Evolutionary conservation across 2,113 vertebrate genomes (phyloP).

Genomic region (Riparia riparia): DNA sequence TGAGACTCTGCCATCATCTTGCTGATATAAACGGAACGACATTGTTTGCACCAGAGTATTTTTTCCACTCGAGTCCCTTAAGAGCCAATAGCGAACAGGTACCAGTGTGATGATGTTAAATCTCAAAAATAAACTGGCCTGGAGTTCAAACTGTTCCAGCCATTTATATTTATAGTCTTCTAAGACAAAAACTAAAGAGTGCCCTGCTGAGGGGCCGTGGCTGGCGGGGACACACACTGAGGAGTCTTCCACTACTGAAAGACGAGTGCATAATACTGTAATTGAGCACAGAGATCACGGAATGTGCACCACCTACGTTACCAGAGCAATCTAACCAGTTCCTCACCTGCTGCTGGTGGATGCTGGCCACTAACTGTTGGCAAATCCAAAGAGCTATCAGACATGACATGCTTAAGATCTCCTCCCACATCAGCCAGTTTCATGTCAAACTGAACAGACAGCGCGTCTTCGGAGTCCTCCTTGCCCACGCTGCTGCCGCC

Average conservation of each 20-base stretch:
- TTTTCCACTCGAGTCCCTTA: slow-evolving; percentile 8
- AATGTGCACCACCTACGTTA: slow-evolving; percentile 72
- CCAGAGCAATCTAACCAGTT: slow-evolving; percentile 99
- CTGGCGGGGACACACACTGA: slow-evolving; percentile 32
- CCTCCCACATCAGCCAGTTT: slow-evolving; percentile 96
- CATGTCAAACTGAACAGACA: slow-evolving; percentile 98
- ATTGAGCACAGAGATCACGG: slow-evolving; percentile 42
- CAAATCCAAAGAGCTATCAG: slow-evolving; percentile 99
- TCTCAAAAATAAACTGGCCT: slow-evolving; percentile 42
- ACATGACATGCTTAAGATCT: slow-evolving; percentile 98
- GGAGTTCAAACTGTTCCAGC: slow-evolving; percentile 44
- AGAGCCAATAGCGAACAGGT: slow-evolving; percentile 28
- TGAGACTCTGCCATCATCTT: not conserved
- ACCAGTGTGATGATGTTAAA: not conserved
- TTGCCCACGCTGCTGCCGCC: slow-evolving; percentile 96
- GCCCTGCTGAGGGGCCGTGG: slow-evolving; percentile 53
- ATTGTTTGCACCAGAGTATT: not conserved
- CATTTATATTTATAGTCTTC: slow-evolving; percentile 42
- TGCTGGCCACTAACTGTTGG: slow-evolving; percentile 95
- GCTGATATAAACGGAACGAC: not conserved
- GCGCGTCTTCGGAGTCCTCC: slow-evolving; percentile 96
- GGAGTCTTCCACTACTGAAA: slow-evolving; percentile 36
- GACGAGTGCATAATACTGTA: slow-evolving; percentile 64
- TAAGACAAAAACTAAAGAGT: slow-evolving; percentile 35
- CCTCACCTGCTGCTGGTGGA: slow-evolving; percentile 98